These are phyloP conservation scores for Micrasema minimum DNA, from an alignment of 1,140 invertebrate species.

Conservation along the genomic window DNA sequence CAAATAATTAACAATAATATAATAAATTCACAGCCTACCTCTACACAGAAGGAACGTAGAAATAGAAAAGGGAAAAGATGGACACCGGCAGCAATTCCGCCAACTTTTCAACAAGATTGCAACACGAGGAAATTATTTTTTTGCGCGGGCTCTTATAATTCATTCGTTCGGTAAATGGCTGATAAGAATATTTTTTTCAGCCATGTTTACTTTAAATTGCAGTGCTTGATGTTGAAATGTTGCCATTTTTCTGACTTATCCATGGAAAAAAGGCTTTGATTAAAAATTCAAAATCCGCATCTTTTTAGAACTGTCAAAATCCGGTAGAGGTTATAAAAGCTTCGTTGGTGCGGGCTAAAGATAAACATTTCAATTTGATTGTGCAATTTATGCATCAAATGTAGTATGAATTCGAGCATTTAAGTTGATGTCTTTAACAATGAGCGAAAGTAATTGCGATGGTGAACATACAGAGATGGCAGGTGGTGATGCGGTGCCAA, in stretches of 20 bases:
- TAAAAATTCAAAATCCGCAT: not conserved
- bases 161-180: not conserved
- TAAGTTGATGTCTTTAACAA: not conserved
- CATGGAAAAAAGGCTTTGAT: not conserved
- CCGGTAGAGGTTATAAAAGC: conserved; percentile 25
- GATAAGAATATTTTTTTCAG: not conserved
- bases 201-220: not conserved
- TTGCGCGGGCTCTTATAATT: conserved; percentile 25
- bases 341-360: not conserved
- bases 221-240: not conserved
- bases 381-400: not conserved
- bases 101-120: conserved; percentile 39
- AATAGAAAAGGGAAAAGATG: conserved; percentile 42
- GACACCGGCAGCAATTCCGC: conserved; percentile 36
- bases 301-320: conserved; percentile 22
- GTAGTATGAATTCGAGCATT: not conserved
- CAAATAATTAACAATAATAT: conserved; percentile 8
- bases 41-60: conserved; percentile 31
- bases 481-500: not conserved
- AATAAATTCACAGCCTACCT: conserved; percentile 30
- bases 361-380: conserved; percentile 6
- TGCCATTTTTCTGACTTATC: not conserved
- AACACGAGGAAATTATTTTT: conserved; percentile 32
- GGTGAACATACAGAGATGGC: not conserved
- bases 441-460: conserved; percentile 18